phyloP scores from a whole-genome alignment of 2,797 vertebrate species.

The Novumbra hubbsi region DNA sequence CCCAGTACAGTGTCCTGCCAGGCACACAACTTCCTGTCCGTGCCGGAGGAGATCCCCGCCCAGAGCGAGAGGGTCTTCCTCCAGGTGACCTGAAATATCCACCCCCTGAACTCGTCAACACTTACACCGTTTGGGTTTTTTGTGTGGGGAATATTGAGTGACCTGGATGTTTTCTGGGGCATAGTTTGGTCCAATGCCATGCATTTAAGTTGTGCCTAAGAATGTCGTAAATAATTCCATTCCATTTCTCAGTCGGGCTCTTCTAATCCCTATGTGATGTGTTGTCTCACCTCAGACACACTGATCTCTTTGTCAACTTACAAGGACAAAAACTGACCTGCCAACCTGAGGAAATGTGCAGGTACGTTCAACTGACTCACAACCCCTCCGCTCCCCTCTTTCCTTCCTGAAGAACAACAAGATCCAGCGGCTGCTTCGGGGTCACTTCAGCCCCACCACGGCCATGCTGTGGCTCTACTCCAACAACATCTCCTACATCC shows the following conservation, averaged over 20 bases:
- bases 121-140: background rate
- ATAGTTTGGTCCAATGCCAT: background rate
- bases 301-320: too few species aligned
- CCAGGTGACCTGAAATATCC: background rate
- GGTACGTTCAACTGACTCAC: background rate
- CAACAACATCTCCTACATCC: constrained; percentile 97
- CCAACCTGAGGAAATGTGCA: too few species aligned
- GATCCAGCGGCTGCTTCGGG: constrained; percentile 87
- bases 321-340: too few species aligned
- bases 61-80: constrained; percentile 95
- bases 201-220: background rate
- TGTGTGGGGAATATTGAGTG: background rate
- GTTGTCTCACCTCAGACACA: too few species aligned
- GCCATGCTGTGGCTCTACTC: constrained; percentile 97
- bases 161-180: too few species aligned
- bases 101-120: background rate
- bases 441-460: constrained; percentile 91
- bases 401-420: constrained; percentile 87
- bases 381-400: background rate
- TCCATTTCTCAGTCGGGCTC: too few species aligned
- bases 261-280: too few species aligned
- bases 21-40: constrained; percentile 89
- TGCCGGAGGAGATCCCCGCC: constrained; percentile 92
- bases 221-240: too few species aligned
- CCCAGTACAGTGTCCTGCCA: constrained; percentile 98